Evolutionary conservation across 2,888 invertebrate genomes (phyloP).

Genomic region (Drosophila histrio): DNA sequence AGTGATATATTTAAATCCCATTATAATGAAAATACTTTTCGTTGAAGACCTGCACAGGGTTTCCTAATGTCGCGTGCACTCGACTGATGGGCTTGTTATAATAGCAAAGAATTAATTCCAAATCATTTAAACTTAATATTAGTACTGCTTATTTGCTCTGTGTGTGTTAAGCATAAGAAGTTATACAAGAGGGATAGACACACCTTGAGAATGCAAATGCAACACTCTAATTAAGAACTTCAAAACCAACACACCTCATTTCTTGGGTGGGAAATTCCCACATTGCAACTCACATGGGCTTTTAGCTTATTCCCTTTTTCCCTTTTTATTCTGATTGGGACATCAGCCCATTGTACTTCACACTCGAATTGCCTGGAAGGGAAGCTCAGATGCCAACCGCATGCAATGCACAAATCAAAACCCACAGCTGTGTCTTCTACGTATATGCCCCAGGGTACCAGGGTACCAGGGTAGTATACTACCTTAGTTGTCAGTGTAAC

Average conservation of each 20-base stretch:
- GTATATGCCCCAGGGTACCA: background rate
- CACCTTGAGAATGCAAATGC: background rate
- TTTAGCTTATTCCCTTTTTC: no score
- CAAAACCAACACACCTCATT: background rate
- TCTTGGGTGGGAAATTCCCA: background rate
- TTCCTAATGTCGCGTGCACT: no score
- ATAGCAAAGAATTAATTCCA: no score
- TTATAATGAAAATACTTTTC: no score
- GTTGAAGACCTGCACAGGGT: no score
- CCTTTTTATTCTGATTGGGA: background rate
- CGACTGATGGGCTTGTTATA: no score
- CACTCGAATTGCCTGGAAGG: constrained; percentile 1
- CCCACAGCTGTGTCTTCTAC: no score
- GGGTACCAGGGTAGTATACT: no score
- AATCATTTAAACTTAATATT: no score
- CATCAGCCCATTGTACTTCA: constrained; percentile 2
- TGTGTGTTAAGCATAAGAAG: background rate
- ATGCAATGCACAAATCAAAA: constrained; percentile 7
- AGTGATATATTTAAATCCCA: no score
- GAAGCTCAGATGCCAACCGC: constrained; percentile 8
- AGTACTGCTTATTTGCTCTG: no score
- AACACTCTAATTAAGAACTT: constrained; percentile 7
- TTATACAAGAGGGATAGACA: background rate
- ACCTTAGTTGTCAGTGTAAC: constrained; percentile 9
- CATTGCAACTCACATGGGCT: background rate